Percentiles rank a stretch among this genome's conserved stretches.
phyloP scores from a whole-genome alignment of 2,797 vertebrate genomes.

The Rhinatrema bivittatum region DNA sequence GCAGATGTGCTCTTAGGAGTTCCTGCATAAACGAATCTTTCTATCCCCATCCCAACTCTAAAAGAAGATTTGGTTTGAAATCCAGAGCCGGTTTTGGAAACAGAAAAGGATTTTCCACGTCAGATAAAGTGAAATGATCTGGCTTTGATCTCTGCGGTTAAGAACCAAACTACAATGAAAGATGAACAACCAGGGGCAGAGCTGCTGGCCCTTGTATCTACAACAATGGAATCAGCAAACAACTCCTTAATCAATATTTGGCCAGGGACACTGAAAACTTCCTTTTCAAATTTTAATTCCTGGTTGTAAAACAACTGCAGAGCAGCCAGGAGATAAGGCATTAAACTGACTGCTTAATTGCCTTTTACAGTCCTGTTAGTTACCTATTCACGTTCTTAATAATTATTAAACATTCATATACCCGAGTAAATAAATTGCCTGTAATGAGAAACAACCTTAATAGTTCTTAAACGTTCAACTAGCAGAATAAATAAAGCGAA shows the following conservation, averaged over 20 bases:
- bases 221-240: slow-evolving; percentile 93
- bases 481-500: slow-evolving; percentile 30
- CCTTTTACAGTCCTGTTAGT: slow-evolving; percentile 48
- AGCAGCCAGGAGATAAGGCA: slow-evolving; percentile 56
- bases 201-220: slow-evolving; percentile 70
- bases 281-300: slow-evolving; percentile 97
- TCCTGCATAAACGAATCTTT: too few relatives aligned
- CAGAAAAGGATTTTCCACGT: slow-evolving; percentile 78
- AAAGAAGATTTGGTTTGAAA: too few relatives aligned
- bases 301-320: slow-evolving; percentile 76
- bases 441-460: too few relatives aligned
- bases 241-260: slow-evolving; percentile 99
- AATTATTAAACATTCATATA: slow-evolving; percentile 44
- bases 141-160: slow-evolving; percentile 93
- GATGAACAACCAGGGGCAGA: slow-evolving; percentile 77
- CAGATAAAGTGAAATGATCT: slow-evolving; percentile 94
- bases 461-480: slow-evolving; percentile 44
- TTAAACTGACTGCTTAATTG: slow-evolving; percentile 63
- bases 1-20: too few relatives aligned
- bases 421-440: slow-evolving; percentile 32
- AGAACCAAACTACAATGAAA: slow-evolving; percentile 81
- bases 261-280: slow-evolving; percentile 83
- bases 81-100: slow-evolving; percentile 45
- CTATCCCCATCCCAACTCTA: too few relatives aligned
- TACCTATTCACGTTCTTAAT: slow-evolving; percentile 47